Conservation (phyloP, 2,797 vertebrate genomes). For the Champsocephalus esox region DNA sequence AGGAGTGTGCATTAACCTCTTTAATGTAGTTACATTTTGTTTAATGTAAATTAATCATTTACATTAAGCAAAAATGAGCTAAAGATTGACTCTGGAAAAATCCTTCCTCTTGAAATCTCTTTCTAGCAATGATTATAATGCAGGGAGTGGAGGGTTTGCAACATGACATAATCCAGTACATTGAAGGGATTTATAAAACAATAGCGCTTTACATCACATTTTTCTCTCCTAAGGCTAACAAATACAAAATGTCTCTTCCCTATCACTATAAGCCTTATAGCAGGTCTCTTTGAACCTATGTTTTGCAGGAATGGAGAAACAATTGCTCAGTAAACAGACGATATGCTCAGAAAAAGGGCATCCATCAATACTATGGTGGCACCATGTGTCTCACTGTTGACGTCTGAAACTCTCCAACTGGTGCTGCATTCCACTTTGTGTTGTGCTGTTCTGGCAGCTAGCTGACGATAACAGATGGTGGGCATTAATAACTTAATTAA, state of each 20-base stretch:
- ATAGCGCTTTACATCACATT: conserved; percentile 29
- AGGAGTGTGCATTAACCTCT: background rate
- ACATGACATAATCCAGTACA: conserved; percentile 31
- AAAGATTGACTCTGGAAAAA: background rate
- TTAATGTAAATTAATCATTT: no score
- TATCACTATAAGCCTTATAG: background rate
- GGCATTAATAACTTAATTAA: conserved; percentile 80
- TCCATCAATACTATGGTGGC: conserved; percentile 51
- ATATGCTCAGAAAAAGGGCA: conserved; percentile 14
- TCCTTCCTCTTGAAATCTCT: conserved; percentile 18
- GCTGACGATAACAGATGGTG: conserved; percentile 80
- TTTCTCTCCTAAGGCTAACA: background rate
- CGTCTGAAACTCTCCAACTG: conserved; percentile 53
- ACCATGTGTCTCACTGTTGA: conserved; percentile 42
- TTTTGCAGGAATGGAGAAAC: conserved; percentile 33
- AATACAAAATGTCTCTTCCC: background rate
- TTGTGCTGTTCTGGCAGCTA: conserved; percentile 67
- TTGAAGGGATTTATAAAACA: conserved; percentile 47
- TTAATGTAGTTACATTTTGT: conserved; percentile 16
- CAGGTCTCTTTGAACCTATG: conserved; percentile 10
- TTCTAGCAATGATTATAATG: conserved; percentile 20
- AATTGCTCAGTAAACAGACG: conserved; percentile 9
- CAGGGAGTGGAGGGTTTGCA: conserved; percentile 10
- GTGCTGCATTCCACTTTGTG: conserved; percentile 53
- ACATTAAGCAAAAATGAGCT: background rate